Percentiles rank a stretch among this genome's conserved stretches.
phyloP scores from a whole-genome alignment of 2,797 vertebrate genomes.

The Prionace glauca region DNA sequence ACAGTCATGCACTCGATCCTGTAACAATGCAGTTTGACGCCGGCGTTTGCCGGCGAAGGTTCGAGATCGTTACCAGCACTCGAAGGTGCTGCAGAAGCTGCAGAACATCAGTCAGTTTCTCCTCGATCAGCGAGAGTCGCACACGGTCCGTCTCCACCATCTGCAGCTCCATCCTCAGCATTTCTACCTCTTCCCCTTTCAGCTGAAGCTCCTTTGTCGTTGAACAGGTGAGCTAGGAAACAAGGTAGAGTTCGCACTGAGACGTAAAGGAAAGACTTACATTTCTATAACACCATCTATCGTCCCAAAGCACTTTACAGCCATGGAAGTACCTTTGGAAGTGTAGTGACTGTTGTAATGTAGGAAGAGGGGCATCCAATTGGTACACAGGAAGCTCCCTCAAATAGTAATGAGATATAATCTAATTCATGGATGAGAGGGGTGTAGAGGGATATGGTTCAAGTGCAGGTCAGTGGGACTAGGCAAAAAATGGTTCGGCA shows the following conservation, averaged over 20 bases:
- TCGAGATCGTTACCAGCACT: conserved; percentile 50
- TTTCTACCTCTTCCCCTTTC: conserved; percentile 46
- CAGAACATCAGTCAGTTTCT: conserved; percentile 57
- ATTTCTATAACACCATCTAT: background rate
- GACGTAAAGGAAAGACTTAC: background rate
- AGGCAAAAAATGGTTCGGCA: too few relatives aligned
- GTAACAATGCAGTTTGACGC: background rate
- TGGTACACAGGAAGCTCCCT: background rate
- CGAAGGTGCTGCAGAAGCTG: conserved; percentile 55
- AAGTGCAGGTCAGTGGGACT: too few relatives aligned
- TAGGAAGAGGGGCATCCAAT: background rate
- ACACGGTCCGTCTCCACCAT: conserved; percentile 47
- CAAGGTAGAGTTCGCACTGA: background rate
- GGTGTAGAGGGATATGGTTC: too few relatives aligned
- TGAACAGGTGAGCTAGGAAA: conserved; percentile 26
- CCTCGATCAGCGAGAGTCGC: conserved; percentile 54
- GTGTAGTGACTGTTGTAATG: background rate
- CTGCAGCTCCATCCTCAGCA: conserved; percentile 43
- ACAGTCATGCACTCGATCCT: background rate
- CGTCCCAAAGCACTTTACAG: background rate
- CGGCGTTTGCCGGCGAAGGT: background rate
- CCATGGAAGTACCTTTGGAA: background rate
- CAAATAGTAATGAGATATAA: background rate
- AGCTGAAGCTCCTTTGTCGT: conserved; percentile 41
- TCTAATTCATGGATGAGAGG: too few relatives aligned